Evolutionary conservation across 2,113 vertebrate species (phyloP).

Genomic region (Hypocryptadius cinnamomeus): DNA sequence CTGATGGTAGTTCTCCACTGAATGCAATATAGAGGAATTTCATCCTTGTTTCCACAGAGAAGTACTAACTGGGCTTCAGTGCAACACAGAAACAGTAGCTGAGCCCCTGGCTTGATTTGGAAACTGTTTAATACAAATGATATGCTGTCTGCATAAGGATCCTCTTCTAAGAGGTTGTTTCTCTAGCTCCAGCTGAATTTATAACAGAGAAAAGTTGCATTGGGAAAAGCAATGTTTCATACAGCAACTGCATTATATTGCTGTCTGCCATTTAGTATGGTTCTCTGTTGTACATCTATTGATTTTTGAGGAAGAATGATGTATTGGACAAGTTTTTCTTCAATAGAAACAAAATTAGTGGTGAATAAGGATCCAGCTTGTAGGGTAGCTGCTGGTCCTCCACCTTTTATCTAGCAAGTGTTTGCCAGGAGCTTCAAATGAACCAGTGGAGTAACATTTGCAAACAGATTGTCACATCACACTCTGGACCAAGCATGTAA

Average conservation of each 20-base stretch:
- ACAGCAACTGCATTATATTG: constrained; percentile 10
- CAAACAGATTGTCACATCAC: not conserved
- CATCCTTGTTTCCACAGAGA: not conserved
- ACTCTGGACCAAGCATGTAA: not conserved
- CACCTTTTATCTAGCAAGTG: not conserved
- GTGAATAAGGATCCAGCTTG: not conserved
- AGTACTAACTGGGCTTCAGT: not conserved
- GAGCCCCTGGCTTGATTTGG: not conserved
- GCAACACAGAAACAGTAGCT: not conserved
- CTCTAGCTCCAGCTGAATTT: not conserved
- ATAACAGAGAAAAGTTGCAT: not conserved
- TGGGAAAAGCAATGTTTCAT: constrained; percentile 34
- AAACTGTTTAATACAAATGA: not conserved
- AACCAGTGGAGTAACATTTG: not conserved
- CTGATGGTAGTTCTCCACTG: not conserved
- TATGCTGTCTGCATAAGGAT: not conserved
- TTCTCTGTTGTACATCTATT: constrained; percentile 20
- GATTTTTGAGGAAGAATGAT: constrained; percentile 47
- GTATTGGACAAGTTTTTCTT: constrained; percentile 1
- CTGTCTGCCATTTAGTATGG: not conserved
- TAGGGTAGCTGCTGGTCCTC: not conserved
- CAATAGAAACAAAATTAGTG: constrained; percentile 19
- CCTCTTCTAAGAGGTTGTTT: not conserved
- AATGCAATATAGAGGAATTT: not conserved
- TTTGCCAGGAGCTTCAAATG: not conserved